Percentiles rank a stretch among this genome's conserved stretches.
phyloP scores from a whole-genome alignment of 2,797 vertebrate genomes.

The Phoebastria nigripes region DNA sequence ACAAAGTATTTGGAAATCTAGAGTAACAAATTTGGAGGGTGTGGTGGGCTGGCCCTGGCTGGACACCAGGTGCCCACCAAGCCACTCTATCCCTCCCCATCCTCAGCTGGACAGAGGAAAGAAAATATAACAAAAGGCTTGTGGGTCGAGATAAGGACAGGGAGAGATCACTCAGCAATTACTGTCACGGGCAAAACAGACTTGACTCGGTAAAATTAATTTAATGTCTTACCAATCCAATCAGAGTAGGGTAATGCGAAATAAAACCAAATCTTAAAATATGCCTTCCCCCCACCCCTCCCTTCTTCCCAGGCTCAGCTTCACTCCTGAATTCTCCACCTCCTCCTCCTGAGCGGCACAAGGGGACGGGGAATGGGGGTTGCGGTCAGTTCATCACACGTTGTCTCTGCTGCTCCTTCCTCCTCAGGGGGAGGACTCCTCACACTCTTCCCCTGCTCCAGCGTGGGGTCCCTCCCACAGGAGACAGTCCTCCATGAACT shows the following conservation, averaged over 20 bases:
- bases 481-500: neutral
- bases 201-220: neutral
- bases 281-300: neutral
- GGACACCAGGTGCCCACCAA: neutral
- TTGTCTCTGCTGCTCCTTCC: neutral
- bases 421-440: neutral
- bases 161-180: neutral
- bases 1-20: neutral
- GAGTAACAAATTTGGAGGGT: neutral
- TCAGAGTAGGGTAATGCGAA: neutral
- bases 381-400: neutral
- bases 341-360: neutral
- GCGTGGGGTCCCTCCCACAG: accelerated
- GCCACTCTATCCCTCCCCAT: neutral
- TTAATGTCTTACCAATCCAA: neutral
- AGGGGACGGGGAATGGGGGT: neutral
- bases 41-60: neutral
- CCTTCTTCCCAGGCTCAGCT: neutral
- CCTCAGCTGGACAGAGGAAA: neutral
- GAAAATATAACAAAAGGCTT: neutral
- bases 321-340: neutral
- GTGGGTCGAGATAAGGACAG: neutral
- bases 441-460: neutral
- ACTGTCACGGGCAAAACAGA: neutral
- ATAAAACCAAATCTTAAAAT: neutral